Percentiles rank a stretch among this genome's conserved stretches.
These are phyloP conservation scores for Eriocheir sinensis DNA, from an alignment of 1,140 invertebrate species.

Conservation along the genomic window DNA sequence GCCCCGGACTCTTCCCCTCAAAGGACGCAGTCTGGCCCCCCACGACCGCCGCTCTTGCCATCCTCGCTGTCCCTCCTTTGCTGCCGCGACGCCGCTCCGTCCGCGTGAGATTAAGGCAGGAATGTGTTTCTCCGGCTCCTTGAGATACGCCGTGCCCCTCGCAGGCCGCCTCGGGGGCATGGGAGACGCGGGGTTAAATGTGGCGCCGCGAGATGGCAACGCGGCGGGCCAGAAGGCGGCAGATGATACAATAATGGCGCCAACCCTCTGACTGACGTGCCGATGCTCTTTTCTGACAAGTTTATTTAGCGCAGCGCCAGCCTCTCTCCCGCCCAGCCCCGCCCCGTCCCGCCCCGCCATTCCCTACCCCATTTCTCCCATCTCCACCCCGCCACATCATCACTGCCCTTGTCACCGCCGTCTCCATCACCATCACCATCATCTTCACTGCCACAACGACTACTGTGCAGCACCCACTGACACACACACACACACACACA, in stretches of 20 bases:
- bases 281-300: constrained; percentile 77
- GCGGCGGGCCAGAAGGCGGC: constrained; percentile 65
- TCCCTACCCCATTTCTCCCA: background rate
- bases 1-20: constrained; percentile 59
- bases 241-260: constrained; percentile 77
- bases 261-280: constrained; percentile 68
- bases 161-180: background rate
- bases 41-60: background rate
- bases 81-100: background rate
- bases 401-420: too few species aligned
- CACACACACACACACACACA: background rate
- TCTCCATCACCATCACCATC: background rate
- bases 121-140: background rate
- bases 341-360: background rate
- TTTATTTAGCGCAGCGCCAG: constrained; percentile 70
- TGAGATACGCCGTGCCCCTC: background rate
- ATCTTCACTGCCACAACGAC: background rate
- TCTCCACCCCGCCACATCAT: background rate
- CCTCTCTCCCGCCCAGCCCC: background rate
- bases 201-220: constrained; percentile 48
- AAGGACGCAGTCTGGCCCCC: constrained; percentile 11
- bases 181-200: background rate
- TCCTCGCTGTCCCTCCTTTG: background rate
- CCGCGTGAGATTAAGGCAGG: background rate
- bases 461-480: background rate